Base-by-base conservation (phyloP, 2,797 vertebrate species). In the Gephyroberyx darwinii region DNA sequence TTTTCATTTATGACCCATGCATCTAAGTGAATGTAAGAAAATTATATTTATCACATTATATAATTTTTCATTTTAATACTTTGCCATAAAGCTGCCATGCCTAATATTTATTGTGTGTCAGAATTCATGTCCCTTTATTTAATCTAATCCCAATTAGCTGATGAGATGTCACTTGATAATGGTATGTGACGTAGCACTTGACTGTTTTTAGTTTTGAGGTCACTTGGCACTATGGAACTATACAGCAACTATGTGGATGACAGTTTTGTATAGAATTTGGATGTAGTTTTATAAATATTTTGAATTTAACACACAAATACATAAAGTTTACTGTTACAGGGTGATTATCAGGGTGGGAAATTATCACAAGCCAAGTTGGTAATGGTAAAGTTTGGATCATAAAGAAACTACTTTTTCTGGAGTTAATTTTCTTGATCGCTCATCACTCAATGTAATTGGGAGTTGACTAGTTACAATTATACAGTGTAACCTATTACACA, bases 101-200 rank as follows among this genome's bases (percentile, higher is more conserved):
- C 57, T 78, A 61, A 57, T 62, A 20, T 43, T 81, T 48, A 6
- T 37, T 19, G 53, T 52, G 37, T 58, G 17, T 70, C 37, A 7
- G 33, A 59, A 60, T n/a, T 59, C 4, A 9, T 17, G 43, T 41
- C 22, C 48, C 30, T 59, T 73, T 53, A 55, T 33, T 60, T 37
- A 2, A 37, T 77, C 30, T 59, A n/a, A 59, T 74, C 17, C 30
- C 26, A 26, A 33, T 31, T 14, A 26, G 3, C 58, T 64, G 1
- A 63, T 57, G 51, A 30, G n/a, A 47, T 55, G 67, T 65, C 2
- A 5, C 14, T 19, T 16, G 31, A 17, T 48, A 0, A 41, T 2
- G 19, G 8, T 66, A 16, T 14, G 6, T 71, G 1, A 50, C 56
- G 33, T 30, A 74, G 65, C 52, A 57, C 50, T 69, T 80, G 48